Evolutionary conservation across 2,888 invertebrate species (phyloP).

Genomic region (Uloborus plumipes): DNA sequence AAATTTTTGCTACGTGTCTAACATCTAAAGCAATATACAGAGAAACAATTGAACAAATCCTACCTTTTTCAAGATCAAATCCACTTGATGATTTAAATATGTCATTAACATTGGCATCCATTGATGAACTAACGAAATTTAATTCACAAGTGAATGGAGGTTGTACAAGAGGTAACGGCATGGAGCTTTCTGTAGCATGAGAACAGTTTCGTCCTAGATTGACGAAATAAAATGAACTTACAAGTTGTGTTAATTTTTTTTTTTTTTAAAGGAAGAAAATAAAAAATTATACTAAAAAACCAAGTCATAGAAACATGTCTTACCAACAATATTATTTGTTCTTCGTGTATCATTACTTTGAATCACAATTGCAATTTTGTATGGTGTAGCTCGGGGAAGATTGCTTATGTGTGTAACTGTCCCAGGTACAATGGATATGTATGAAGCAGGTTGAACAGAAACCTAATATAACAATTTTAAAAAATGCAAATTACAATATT

Average conservation of each 20-base stretch:
- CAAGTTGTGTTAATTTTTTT: too few species aligned
- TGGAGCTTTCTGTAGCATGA: constrained; percentile 42
- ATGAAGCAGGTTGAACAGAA: constrained; percentile 32
- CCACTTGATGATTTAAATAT: constrained; percentile 50
- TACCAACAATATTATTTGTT: constrained; percentile 51
- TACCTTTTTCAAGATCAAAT: constrained; percentile 62
- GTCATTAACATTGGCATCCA: constrained; percentile 47
- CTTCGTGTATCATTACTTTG: constrained; percentile 37
- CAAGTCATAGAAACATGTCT: not conserved
- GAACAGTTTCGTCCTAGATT: constrained; percentile 46
- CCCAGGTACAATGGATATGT: constrained; percentile 43
- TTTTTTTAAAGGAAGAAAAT: not conserved
- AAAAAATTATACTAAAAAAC: not conserved
- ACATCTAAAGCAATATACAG: not conserved
- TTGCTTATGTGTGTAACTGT: constrained; percentile 47
- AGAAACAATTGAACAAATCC: not conserved
- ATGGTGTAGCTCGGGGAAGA: constrained; percentile 45
- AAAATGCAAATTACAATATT: not conserved
- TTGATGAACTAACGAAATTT: constrained; percentile 33
- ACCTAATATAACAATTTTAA: constrained; percentile 30
- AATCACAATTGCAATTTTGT: constrained; percentile 48
- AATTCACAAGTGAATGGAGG: constrained; percentile 58
- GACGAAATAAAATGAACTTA: not conserved
- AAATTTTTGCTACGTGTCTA: too few species aligned
- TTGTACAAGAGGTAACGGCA: constrained; percentile 54